Evolutionary conservation across 2,113 vertebrate genomes (phyloP).

Genomic region (Mesembrinibis cayennensis): DNA sequence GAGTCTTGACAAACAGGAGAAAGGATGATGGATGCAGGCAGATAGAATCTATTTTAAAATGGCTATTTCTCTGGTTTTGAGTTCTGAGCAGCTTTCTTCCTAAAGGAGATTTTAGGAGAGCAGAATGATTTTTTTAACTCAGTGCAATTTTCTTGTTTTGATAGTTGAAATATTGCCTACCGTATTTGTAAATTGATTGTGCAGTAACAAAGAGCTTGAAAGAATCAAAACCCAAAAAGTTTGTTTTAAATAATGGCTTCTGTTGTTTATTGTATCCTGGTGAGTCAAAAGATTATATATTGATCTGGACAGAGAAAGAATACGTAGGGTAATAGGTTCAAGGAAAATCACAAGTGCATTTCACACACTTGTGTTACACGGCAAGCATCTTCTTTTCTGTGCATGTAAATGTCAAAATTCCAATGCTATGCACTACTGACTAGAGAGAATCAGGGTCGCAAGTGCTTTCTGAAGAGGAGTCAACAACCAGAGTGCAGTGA

Average conservation of each 20-base stretch:
- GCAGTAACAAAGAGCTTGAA: not conserved
- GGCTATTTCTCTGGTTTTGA: conserved; percentile 8
- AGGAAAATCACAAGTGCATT: not conserved
- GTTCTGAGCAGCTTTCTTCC: not conserved
- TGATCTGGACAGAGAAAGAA: not conserved
- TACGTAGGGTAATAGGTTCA: not conserved
- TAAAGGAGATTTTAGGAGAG: not conserved
- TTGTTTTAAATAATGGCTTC: not conserved
- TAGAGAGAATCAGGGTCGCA: not conserved
- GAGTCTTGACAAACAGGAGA: not conserved
- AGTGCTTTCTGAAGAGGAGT: not conserved
- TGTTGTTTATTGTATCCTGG: not conserved
- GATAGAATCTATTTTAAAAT: conserved; percentile 52
- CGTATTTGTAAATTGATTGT: not conserved
- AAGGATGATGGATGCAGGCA: conserved; percentile 14
- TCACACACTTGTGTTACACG: not conserved
- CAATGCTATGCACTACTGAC: not conserved
- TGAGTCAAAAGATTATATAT: not conserved
- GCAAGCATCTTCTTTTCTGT: not conserved
- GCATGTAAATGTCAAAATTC: not conserved
- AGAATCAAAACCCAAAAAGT: not conserved
- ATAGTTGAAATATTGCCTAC: not conserved
- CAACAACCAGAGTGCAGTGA: not conserved
- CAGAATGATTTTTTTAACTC: not conserved
- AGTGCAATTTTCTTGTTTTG: not conserved